Evolutionary conservation across 1,140 invertebrate species (phyloP), one percentile per base, ranked within the genome.

Genomic region (Anastatus disparis): DNA sequence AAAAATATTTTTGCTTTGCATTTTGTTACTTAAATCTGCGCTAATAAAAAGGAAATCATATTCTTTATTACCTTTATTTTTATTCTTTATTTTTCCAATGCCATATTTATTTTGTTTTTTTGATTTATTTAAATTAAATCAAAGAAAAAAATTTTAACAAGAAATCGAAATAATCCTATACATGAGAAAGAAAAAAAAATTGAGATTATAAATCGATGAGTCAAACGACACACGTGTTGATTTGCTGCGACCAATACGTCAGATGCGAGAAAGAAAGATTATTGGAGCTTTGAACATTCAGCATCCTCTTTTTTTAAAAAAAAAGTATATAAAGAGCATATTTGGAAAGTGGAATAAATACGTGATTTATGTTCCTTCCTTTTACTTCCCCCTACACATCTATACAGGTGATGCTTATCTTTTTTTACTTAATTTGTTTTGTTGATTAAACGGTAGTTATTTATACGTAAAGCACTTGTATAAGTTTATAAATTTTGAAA

Each of bases 241-340:
- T 85, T 85, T 85, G 82, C 82, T 85, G 83, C 81, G 77, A 82
- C 82, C 82, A n/a, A 84, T 75, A 82, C 56, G 75, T 66, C 74
- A 76, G 72, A n/a, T n/a, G n/a, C n/a, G n/a, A n/a, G n/a, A n/a
- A n/a, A n/a, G n/a, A 58, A 74, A 66, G 72, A 77, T 70, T 61
- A 69, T 71, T 74, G 72, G 74, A 73, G 72, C 71, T 73, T 74
- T 73, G 63, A 42, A 71, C 59, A 64, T 64, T 44, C 42, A 59
- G 3, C 55, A 48, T n/a, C 22, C 20, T 35, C 24, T 22, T 68
- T 58, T 26, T 17, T 69, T n/a, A n/a, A n/a, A n/a, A n/a, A n/a
- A n/a, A n/a, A n/a, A n/a, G n/a, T n/a, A n/a, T n/a, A 15, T 69
- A 69, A 9, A 59, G n/a, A 50, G 17, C 26, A 55, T n/a, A n/a